phyloP scores from a whole-genome alignment of 2,888 invertebrate species.

The Nephrotoma flavescens region DNA sequence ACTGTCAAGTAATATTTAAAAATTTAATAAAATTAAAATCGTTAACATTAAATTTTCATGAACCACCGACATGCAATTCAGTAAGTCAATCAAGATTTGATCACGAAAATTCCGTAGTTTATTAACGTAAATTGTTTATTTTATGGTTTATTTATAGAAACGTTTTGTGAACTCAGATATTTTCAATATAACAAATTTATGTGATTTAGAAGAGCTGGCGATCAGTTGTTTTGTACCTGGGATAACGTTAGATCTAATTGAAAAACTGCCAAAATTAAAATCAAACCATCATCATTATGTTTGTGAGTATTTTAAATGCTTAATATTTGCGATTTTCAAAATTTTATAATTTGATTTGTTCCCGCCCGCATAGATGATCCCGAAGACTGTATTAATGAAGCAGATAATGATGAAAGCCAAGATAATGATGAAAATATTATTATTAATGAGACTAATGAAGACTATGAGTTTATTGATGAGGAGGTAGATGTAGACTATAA shows the following conservation, averaged over 20 bases:
- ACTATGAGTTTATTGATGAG: neutral
- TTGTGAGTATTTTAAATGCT: neutral
- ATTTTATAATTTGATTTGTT: too few relatives aligned
- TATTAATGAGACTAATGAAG: neutral
- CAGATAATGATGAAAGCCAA: neutral
- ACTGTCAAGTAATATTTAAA: neutral
- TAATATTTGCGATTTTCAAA: too few relatives aligned
- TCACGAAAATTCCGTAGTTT: neutral
- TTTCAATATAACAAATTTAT: neutral
- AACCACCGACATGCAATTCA: neutral
- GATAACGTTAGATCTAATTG: neutral
- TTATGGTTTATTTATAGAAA: neutral
- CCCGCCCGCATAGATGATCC: neutral
- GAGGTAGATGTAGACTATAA: neutral
- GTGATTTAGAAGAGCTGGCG: neutral
- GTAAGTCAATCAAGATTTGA: neutral
- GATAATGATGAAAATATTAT: neutral
- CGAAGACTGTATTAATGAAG: neutral
- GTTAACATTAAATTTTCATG: neutral
- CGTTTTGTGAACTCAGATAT: neutral
- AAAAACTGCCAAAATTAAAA: neutral
- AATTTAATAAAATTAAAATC: neutral
- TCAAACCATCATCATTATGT: neutral
- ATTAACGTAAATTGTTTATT: neutral
- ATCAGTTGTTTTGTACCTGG: neutral